Percentiles rank a stretch among this genome's conserved stretches.
These are phyloP conservation scores for Probaryconus sp. DNA, from an alignment of 1,140 invertebrate genomes.

Conservation along the genomic window DNA sequence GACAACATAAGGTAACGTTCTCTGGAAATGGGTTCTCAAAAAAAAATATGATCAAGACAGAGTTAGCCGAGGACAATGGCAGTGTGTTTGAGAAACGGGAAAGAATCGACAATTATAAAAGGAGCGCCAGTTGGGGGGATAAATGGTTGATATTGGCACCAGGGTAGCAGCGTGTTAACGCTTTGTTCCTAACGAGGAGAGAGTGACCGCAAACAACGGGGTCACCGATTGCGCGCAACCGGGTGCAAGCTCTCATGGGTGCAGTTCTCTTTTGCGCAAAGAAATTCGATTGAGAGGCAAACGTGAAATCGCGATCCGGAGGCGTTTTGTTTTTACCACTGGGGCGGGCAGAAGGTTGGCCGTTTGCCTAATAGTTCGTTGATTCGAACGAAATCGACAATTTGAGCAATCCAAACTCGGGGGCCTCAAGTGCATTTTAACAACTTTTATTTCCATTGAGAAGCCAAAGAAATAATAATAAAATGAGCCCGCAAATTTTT, in stretches of 20 bases:
- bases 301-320: constrained; percentile 67
- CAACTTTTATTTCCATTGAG: constrained; percentile 35
- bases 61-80: constrained; percentile 62
- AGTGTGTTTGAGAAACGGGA: constrained; percentile 64
- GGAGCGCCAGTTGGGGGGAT: constrained; percentile 38
- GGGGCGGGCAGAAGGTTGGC: constrained; percentile 75
- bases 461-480: too few species aligned
- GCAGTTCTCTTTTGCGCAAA: constrained; percentile 55
- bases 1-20: constrained; percentile 39
- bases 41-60: constrained; percentile 38
- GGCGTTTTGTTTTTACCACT: constrained; percentile 77
- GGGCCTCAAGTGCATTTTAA: constrained; percentile 26
- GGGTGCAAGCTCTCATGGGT: constrained; percentile 64
- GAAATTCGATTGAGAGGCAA: constrained; percentile 72
- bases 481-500: too few species aligned
- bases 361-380: constrained; percentile 76
- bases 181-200: constrained; percentile 66
- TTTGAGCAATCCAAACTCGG: constrained; percentile 20
- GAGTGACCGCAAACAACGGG: constrained; percentile 77
- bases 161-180: constrained; percentile 36
- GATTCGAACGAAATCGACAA: constrained; percentile 73
- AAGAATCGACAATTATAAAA: constrained; percentile 48
- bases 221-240: constrained; percentile 71
- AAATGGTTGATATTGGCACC: constrained; percentile 54
- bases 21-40: constrained; percentile 18